Evolutionary conservation across 2,888 invertebrate species (phyloP).

Genomic region (Parascotia fuliginaria): DNA sequence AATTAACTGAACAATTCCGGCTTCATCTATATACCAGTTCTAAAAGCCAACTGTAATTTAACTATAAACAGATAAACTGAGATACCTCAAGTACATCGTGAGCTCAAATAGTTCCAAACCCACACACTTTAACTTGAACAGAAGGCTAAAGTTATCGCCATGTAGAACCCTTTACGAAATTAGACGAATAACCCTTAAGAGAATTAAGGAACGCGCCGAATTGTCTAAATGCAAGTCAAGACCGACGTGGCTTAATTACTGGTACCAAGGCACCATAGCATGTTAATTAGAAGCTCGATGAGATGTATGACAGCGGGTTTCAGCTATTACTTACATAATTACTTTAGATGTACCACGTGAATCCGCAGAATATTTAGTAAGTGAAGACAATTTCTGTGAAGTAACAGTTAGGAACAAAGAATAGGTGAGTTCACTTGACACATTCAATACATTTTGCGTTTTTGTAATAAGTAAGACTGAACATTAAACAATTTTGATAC

Average conservation of each 20-base stretch:
- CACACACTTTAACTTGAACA: constrained; percentile 21
- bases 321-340: background rate
- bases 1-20: background rate
- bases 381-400: background rate
- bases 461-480: too few relatives aligned
- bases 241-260: constrained; percentile 26
- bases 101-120: constrained; percentile 32
- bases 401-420: too few relatives aligned
- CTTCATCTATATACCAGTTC: background rate
- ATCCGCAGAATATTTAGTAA: background rate
- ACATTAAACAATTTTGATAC: too few relatives aligned
- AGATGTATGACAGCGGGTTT: background rate
- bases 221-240: constrained; percentile 33
- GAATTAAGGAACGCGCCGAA: constrained; percentile 16
- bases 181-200: constrained; percentile 30
- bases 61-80: constrained; percentile 23
- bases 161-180: constrained; percentile 35
- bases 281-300: constrained; percentile 19
- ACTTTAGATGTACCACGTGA: background rate
- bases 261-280: constrained; percentile 20
- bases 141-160: constrained; percentile 32
- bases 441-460: too few relatives aligned
- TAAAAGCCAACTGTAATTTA: constrained; percentile 4
- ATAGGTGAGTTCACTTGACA: too few relatives aligned
- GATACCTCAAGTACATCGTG: constrained; percentile 14